A percentile compares a stretch with the other conserved stretches of the same genome.
Evolutionary conservation across 92 coral and sea anemone species (phyloP).

Genomic region (Bergia puertoricense): DNA sequence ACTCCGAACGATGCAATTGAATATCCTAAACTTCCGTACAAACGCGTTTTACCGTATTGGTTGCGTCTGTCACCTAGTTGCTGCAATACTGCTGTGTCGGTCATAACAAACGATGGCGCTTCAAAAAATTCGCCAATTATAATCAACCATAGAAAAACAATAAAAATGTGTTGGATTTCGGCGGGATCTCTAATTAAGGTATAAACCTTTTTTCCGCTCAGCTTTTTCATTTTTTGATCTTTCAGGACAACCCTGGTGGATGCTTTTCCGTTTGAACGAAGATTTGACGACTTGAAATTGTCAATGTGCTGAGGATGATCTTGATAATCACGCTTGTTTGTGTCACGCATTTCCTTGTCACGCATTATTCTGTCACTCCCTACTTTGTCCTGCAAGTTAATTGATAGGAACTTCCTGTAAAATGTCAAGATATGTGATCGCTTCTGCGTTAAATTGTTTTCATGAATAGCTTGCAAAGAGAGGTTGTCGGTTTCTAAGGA

Average conservation of each 20-base stretch:
- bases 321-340: not conserved
- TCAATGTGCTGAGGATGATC: not conserved
- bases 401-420: not conserved
- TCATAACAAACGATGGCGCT: slow-evolving; percentile 92
- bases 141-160: slow-evolving; percentile 71
- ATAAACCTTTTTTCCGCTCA: slow-evolving; percentile 4
- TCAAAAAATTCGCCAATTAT: slow-evolving; percentile 92
- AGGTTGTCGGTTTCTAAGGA: not conserved
- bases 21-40: slow-evolving; percentile 91
- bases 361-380: not conserved
- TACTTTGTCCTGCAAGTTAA: not conserved
- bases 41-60: slow-evolving; percentile 92
- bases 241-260: not conserved
- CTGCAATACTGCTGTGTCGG: slow-evolving; percentile 91
- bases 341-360: not conserved
- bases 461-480: not conserved
- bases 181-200: slow-evolving; percentile 65
- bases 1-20: slow-evolving; percentile 91
- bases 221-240: not conserved
- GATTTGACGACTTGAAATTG: not conserved
- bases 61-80: slow-evolving; percentile 83
- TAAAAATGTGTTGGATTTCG: slow-evolving; percentile 70
- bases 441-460: not conserved
- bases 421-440: slow-evolving; percentile 12
- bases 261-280: not conserved